Evolutionary conservation across 2,888 invertebrate genomes (phyloP), one percentile per base, ranked within the genome.

Genomic region (Dorcus parallelipipedus): DNA sequence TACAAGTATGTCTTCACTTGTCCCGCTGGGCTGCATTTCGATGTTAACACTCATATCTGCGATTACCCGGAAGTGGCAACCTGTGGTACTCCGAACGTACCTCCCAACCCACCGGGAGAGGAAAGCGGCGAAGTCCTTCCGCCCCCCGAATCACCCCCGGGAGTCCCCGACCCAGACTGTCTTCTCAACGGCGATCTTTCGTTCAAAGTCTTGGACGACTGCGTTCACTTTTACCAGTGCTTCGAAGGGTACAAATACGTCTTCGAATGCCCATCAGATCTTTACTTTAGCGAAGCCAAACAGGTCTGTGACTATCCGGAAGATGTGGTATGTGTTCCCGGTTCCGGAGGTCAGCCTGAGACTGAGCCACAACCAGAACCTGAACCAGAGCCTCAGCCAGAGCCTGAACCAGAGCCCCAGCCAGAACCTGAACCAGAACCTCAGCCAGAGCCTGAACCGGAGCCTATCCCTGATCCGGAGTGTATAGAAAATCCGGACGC

Each of bases 401-500:
- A 79, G 59, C 79, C 76, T 75, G 0, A 14, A 14, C 14, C 14
- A 14, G 71, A 74, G 62, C 76, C 86, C 8, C 81, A 83, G 63
- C 79, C 81, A 0, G 73, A 75, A 59, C 72, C 61, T 5, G 49
- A 54, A 23, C 26, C 26, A 2, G 41, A 41, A 2, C 10, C n/a
- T 8, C 9, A 33, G 26, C 26, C 26, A 26, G 4, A 26, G 26
- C 26, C 26, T 26, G 26, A 26, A 55, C 72, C 76, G 1, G 72
- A 74, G 47, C 26, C 26, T 1, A 6, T 10, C 4, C 41, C 41
- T 9, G 10, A 41, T 41, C 41, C 41, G 1, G 41, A 41, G 3
- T 41, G 41, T 9, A 3, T 41, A 2, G 41, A 41, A 5, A 33
- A 33, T 33, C 10, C 26, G 26, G 26, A 33, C 26, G 26, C 26